Percentiles rank a stretch among this genome's conserved stretches.
These are phyloP conservation scores for Catonia carolina DNA, from an alignment of 2,888 invertebrate species.

Conservation along the genomic window DNA sequence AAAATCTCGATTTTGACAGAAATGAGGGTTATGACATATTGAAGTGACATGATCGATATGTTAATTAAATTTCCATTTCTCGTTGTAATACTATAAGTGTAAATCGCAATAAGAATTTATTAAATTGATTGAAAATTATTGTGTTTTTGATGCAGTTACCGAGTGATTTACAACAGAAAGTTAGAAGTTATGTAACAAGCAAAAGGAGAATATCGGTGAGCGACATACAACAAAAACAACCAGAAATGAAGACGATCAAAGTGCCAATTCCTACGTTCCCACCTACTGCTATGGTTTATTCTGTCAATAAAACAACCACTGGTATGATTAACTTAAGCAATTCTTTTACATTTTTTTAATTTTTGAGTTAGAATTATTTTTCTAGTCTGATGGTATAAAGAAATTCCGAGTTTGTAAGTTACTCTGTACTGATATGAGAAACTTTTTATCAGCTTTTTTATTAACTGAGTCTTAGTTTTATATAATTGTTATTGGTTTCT, in stretches of 20 bases:
- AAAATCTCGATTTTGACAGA: no score
- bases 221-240: conserved; percentile 39
- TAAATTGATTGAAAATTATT: no score
- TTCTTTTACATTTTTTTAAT: neutral
- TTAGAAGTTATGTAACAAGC: conserved; percentile 66
- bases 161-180: conserved; percentile 83
- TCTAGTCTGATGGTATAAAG: neutral
- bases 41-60: no score
- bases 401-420: neutral
- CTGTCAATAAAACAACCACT: conserved; percentile 38
- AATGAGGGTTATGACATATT: no score
- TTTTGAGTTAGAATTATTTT: neutral
- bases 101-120: no score
- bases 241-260: conserved; percentile 57
- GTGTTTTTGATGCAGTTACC: conserved; percentile 63
- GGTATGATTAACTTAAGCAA: conserved; percentile 23
- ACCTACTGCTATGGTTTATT: conserved; percentile 76
- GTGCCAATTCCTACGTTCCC: conserved; percentile 75
- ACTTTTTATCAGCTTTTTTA: no score
- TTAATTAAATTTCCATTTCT: no score
- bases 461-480: no score
- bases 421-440: no score
- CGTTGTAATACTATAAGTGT: no score
- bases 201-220: conserved; percentile 47
- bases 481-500: no score